Evolutionary conservation across 1,140 invertebrate species (phyloP).

Genomic region (Dermatophagoides farinae): DNA sequence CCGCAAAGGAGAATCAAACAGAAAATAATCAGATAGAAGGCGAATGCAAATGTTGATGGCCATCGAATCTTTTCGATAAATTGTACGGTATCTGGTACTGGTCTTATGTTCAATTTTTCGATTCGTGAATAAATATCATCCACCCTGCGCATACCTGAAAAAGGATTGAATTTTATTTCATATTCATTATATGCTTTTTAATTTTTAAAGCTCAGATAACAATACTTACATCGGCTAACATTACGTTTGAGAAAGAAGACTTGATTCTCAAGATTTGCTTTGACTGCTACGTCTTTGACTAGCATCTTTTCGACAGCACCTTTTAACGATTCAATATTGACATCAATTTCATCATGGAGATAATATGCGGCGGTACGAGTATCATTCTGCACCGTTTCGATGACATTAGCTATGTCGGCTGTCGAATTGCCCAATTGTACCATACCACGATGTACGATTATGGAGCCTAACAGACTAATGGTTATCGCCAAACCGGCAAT

Average conservation of each 20-base stretch:
- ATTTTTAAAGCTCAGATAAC: too few species aligned
- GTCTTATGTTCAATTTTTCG: slow-evolving; percentile 14
- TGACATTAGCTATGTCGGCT: slow-evolving; percentile 42
- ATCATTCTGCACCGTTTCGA: slow-evolving; percentile 22
- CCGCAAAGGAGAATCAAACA: slow-evolving; percentile 59
- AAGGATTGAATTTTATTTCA: background rate
- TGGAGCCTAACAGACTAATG: slow-evolving; percentile 73
- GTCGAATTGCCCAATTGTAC: slow-evolving; percentile 53
- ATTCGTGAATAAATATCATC: slow-evolving; percentile 22
- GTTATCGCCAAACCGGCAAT: slow-evolving; percentile 22
- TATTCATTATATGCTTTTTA: background rate
- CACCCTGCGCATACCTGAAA: slow-evolving; percentile 18
- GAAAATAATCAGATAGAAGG: slow-evolving; percentile 50
- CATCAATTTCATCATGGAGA: slow-evolving; percentile 41
- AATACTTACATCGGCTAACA: slow-evolving; percentile 18
- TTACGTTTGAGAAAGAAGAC: slow-evolving; percentile 21
- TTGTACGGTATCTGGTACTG: slow-evolving; percentile 12
- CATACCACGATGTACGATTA: slow-evolving; percentile 73
- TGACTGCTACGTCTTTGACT: slow-evolving; percentile 44
- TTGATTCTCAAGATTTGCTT: slow-evolving; percentile 14
- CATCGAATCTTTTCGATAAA: slow-evolving; percentile 33
- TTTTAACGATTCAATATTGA: slow-evolving; percentile 41
- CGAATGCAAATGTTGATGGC: slow-evolving; percentile 52
- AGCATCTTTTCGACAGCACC: slow-evolving; percentile 47
- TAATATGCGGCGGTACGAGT: slow-evolving; percentile 18